Evolutionary conservation across 2,888 invertebrate species (phyloP).

Genomic region (Cerceris rybyensis): DNA sequence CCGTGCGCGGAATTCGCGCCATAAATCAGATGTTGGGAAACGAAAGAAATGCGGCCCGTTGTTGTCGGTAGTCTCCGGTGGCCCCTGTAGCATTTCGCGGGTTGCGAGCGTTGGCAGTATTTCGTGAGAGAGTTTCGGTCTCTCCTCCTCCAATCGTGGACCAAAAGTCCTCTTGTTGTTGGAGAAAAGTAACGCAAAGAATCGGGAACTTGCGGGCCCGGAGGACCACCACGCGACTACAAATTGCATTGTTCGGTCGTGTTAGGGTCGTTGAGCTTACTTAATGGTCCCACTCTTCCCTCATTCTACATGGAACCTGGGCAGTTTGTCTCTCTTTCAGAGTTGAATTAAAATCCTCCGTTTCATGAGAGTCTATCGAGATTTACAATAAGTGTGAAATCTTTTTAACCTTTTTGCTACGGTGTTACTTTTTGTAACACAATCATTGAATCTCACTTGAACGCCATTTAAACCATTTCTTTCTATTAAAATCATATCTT

Average conservation of each 20-base stretch:
- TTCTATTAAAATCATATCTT: too few species aligned
- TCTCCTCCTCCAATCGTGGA: slow-evolving; percentile 6
- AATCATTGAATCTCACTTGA: too few species aligned
- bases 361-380: too few species aligned
- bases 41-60: slow-evolving; percentile 63
- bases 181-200: slow-evolving; percentile 53
- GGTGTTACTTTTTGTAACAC: too few species aligned
- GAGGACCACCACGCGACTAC: slow-evolving; percentile 70
- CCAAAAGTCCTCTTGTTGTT: slow-evolving; percentile 25
- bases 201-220: slow-evolving; percentile 31
- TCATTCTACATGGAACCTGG: neutral
- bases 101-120: slow-evolving; percentile 68
- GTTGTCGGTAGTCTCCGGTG: slow-evolving; percentile 65
- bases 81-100: slow-evolving; percentile 70
- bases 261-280: slow-evolving; percentile 62
- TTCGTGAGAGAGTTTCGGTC: slow-evolving; percentile 59
- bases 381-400: too few species aligned
- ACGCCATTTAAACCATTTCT: too few species aligned
- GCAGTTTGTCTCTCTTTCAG: too few species aligned
- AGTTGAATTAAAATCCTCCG: too few species aligned
- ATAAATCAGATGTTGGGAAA: slow-evolving; percentile 67
- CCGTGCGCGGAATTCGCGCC: slow-evolving; percentile 64
- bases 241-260: slow-evolving; percentile 77
- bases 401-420: too few species aligned
- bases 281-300: slow-evolving; percentile 62